Conservation (phyloP, 2,113 vertebrate genomes). For the Xiphophorus couchianus region DNA sequence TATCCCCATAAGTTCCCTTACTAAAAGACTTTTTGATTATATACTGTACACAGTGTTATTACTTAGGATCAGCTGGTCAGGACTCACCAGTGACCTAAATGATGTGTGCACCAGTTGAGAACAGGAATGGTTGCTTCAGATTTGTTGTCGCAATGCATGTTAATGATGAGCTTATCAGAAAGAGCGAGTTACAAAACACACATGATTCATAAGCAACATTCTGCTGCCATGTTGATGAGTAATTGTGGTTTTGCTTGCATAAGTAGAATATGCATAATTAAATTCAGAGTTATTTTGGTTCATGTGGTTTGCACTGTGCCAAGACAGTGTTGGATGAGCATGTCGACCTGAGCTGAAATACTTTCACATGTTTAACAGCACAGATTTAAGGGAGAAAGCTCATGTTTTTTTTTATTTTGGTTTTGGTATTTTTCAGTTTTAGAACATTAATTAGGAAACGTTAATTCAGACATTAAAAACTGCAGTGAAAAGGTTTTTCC, state of each 20-base stretch:
- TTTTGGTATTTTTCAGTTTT: background rate
- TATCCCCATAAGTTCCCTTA: background rate
- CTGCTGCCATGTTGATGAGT: constrained; percentile 51
- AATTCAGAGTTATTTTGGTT: constrained; percentile 38
- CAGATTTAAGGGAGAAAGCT: background rate
- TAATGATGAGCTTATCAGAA: constrained; percentile 34
- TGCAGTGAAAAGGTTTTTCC: background rate
- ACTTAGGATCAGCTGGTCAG: background rate
- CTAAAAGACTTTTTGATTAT: background rate
- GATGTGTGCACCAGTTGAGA: background rate
- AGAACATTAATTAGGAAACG: constrained; percentile 3
- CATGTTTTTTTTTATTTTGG: background rate
- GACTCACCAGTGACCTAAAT: constrained; percentile 13
- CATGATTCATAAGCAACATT: constrained; percentile 56
- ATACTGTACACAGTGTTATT: background rate
- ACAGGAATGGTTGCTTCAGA: constrained; percentile 8
- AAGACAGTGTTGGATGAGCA: constrained; percentile 13
- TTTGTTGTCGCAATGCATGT: constrained; percentile 20
- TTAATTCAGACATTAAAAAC: constrained; percentile 9
- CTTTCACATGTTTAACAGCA: constrained; percentile 1
- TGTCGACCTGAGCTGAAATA: constrained; percentile 10
- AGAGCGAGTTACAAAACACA: constrained; percentile 41
- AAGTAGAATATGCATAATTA: constrained; percentile 34
- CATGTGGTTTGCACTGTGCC: background rate
- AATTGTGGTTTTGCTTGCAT: constrained; percentile 43